Base-by-base conservation (phyloP, 2,113 vertebrate species). In the Festucalex cinctus region DNA sequence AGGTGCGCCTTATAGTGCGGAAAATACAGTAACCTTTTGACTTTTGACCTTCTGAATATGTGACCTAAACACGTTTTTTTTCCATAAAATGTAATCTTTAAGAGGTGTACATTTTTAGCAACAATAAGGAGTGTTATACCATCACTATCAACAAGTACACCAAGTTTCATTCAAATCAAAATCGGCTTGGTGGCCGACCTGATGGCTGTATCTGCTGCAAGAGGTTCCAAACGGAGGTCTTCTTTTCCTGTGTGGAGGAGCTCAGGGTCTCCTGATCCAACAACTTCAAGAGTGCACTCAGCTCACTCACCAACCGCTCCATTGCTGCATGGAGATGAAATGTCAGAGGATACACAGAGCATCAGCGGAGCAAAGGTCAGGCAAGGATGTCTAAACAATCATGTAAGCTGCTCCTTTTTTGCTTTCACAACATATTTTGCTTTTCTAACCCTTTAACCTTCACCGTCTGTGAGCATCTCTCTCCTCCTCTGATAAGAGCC, bases 261-360 rank as follows among this genome's bases (percentile, higher is more conserved):
- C 96, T 98, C 86, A 99, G 92, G 76, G 92, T 92, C 83, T 99
- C 97, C 0, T 96, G 93, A 84, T 98, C 97, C 90, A 99, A 91
- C 88, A 99, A 92, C 89, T 93, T 97, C 71, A 98, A 94, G 71
- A 99, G 89, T 43, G 93, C 17, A 0, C 90, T 93, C 78, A 98
- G 91, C 90, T 99, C 97, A 1, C 92, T 95, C 77, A 98, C 91
- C 76, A 99, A 91, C 83, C 95, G 93, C 81, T 99, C 96, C 86
- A 99, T 91, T 24, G 93, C 97, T 98, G 78, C 9, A 48, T 58
- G 19, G 39, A 53, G 54, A 56, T 78, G 43, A 87, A 75, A 77
- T 75, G 85, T 79, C 69, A 81, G 28, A 4, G 48, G 70, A 54
- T 13, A 54, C 10, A n/a, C 44, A 26, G 26, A 58, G 57, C 70